phyloP scores from a whole-genome alignment of 2,113 vertebrate species.

The Astur gentilis region DNA sequence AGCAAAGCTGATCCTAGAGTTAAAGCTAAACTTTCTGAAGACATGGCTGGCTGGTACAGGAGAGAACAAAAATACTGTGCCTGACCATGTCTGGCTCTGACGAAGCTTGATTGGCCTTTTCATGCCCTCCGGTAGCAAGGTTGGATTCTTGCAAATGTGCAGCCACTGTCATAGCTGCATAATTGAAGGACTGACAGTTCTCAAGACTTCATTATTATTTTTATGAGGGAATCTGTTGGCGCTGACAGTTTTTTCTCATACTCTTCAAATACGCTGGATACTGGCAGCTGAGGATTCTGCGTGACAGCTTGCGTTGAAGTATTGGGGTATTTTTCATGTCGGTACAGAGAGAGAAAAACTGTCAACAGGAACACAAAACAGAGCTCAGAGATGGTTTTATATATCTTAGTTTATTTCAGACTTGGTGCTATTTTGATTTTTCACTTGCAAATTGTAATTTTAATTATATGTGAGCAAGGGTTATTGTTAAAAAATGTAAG shows the following conservation, averaged over 20 bases:
- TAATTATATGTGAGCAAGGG: not conserved
- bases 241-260: conserved; percentile 35
- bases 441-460: not conserved
- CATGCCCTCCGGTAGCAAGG: not conserved
- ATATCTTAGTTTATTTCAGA: conserved; percentile 24
- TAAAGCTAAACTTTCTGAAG: conserved; percentile 9
- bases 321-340: conserved; percentile 14
- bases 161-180: not conserved
- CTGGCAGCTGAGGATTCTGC: conserved; percentile 28
- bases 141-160: not conserved
- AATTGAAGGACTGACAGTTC: conserved; percentile 35
- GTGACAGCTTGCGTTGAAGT: conserved; percentile 1
- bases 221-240: conserved; percentile 26
- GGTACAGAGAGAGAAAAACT: conserved; percentile 20
- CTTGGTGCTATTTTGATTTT: conserved; percentile 25
- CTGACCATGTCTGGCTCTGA: not conserved
- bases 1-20: not conserved
- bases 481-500: conserved; percentile 17
- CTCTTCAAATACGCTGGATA: not conserved
- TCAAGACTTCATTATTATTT: conserved; percentile 52
- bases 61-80: not conserved
- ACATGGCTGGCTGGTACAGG: not conserved
- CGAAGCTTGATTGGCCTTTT: not conserved
- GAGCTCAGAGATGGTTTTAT: not conserved
- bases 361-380: conserved; percentile 24